Evolutionary conservation across 2,113 vertebrate species (phyloP).

Genomic region (Benitochromis conjunctus): DNA sequence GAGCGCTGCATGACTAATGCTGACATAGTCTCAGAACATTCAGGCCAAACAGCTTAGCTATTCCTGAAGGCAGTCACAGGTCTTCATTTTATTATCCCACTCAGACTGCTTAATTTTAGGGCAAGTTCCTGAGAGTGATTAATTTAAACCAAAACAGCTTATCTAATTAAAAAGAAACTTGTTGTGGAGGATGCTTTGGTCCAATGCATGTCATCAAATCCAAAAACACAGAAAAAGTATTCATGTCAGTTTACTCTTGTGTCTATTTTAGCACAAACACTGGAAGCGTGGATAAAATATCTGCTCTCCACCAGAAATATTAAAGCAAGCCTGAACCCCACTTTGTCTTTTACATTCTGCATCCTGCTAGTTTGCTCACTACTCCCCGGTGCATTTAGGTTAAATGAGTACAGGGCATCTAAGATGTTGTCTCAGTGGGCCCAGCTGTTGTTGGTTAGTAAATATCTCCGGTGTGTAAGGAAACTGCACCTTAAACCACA

Average conservation of each 20-base stretch:
- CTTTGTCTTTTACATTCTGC: background rate
- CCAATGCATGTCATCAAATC: background rate
- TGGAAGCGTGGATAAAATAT: background rate
- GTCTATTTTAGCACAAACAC: background rate
- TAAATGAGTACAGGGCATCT: background rate
- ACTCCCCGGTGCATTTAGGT: background rate
- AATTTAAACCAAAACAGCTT: background rate
- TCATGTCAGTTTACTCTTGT: background rate
- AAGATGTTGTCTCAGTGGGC: background rate
- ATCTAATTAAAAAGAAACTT: background rate
- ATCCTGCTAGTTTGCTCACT: background rate
- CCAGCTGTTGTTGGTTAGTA: conserved; percentile 32
- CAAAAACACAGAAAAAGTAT: background rate
- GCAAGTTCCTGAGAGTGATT: background rate
- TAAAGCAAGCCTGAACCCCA: background rate
- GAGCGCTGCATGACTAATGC: conserved; percentile 44
- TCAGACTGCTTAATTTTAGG: background rate
- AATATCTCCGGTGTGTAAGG: conserved; percentile 14
- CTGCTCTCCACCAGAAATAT: background rate
- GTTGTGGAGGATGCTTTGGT: background rate
- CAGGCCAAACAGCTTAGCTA: background rate
- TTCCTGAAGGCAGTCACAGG: conserved; percentile 19
- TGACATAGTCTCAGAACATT: background rate
- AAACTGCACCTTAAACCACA: conserved; percentile 38
- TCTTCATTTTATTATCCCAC: conserved; percentile 26